Conservation (phyloP, 2,888 invertebrate species). For the Tillus elongatus region DNA sequence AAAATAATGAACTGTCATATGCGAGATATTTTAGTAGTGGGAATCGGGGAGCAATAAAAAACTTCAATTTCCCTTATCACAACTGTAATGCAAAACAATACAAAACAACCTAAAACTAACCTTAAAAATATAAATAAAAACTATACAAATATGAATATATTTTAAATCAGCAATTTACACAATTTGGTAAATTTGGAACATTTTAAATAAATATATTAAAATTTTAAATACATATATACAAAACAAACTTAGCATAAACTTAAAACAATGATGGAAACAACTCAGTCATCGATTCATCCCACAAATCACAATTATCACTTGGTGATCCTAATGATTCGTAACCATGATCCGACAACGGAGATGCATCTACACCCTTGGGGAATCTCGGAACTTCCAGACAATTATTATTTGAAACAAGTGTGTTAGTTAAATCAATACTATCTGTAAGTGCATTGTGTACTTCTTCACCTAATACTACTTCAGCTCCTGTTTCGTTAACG, state of each 20-base stretch:
- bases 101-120: conserved; percentile 6
- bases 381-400: conserved; percentile 15
- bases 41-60: too few species aligned
- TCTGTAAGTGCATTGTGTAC: conserved; percentile 22
- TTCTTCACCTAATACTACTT: conserved; percentile 28
- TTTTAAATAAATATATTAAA: conserved; percentile 13
- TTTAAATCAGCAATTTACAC: too few species aligned
- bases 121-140: neutral
- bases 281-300: conserved; percentile 69
- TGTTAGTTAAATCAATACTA: too few species aligned
- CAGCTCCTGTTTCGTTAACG: conserved; percentile 44
- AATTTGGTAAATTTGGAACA: too few species aligned
- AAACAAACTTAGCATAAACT: conserved; percentile 21
- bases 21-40: too few species aligned
- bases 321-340: conserved; percentile 61
- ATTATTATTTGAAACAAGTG: conserved; percentile 12
- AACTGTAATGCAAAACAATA: too few species aligned
- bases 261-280: conserved; percentile 66
- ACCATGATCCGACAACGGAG: conserved; percentile 48
- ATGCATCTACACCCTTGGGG: conserved; percentile 15
- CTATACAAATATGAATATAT: too few species aligned
- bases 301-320: conserved; percentile 47
- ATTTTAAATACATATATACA: neutral
- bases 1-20: too few species aligned
- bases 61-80: too few species aligned